A percentile compares a stretch with the other conserved stretches of the same genome.
Evolutionary conservation across 2,888 invertebrate species (phyloP).

Genomic region (Teleogryllus oceanicus): DNA sequence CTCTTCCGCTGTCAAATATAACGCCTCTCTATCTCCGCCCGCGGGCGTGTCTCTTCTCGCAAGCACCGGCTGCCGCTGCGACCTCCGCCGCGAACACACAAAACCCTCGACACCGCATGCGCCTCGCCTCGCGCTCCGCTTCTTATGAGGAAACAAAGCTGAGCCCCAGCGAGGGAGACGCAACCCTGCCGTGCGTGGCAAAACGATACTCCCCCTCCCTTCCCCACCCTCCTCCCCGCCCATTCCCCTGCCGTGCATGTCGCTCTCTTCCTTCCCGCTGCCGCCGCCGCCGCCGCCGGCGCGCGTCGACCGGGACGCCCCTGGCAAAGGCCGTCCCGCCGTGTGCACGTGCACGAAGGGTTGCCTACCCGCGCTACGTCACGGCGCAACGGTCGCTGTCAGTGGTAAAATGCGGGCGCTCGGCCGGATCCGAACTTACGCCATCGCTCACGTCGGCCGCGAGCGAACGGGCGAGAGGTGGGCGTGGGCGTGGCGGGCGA

Average conservation of each 20-base stretch:
- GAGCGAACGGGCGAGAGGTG: too few species aligned
- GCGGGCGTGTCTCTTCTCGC: too few species aligned
- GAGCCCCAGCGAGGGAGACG: not conserved
- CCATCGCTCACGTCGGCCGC: not conserved
- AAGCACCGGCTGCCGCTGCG: too few species aligned
- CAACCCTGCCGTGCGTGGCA: too few species aligned
- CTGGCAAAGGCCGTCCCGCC: not conserved
- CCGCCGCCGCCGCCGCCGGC: not conserved
- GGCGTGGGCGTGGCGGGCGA: not conserved
- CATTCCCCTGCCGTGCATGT: too few species aligned
- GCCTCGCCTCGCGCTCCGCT: not conserved
- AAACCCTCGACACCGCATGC: too few species aligned
- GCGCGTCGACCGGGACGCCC: not conserved
- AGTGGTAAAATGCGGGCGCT: conserved; percentile 6
- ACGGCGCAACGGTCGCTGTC: not conserved
- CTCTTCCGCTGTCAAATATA: too few species aligned
- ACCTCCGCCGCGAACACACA: too few species aligned
- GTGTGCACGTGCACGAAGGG: not conserved
- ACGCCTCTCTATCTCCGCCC: too few species aligned
- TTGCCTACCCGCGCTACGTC: not conserved
- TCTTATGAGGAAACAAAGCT: conserved; percentile 10
- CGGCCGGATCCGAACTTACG: not conserved
- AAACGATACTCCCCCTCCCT: too few species aligned
- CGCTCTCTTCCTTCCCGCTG: too few species aligned
- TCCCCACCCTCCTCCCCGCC: too few species aligned